Evolutionary conservation across 1,140 invertebrate genomes (phyloP), one percentile per base, ranked within the genome.

Genomic region (Cardiocondyla obscurior): DNA sequence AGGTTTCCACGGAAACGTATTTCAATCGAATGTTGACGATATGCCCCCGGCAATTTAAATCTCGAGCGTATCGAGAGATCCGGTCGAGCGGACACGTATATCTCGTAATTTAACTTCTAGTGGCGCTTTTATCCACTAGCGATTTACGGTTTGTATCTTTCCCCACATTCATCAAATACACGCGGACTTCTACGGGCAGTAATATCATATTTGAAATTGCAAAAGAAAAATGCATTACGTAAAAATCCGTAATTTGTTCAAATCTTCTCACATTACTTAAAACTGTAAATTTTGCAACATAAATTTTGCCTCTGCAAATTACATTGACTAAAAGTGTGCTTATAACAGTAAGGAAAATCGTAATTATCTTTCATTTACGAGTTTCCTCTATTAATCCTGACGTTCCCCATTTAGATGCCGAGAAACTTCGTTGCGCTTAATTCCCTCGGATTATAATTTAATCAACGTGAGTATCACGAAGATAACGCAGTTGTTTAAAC

Each of bases 1-100:
- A 86, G 85, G 69, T 82, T 86, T 69, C 72, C 77, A 53, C 28
- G 82, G 46, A 72, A 84, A 85, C 64, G 77, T 62, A 55, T 74
- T 62, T 33, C 62, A 72, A 85, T 85, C 55, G 77, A 44, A 82
- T 53, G 69, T 19, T 53, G 69, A 85, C 77, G 84, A 85, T 86
- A 82, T 67, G 76, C 58, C 44, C n/a, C 10, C 30, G 77, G 77
- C 69, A 42, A 62, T 85, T 62, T 55, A 46, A 62, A 85, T 67
- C 83, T n/a, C 60, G 67, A 67, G 60, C 55, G 65, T 57, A 28
- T 22, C 25, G 30, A 60, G 64, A 72, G 72, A 74, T 81, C 33
- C 65, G 58, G 30, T 70, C 62, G 81, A 46, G n/a, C 44, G 28
- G 64, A 16, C 33, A 25, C 70, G 44, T 46, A 74, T 69, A 67